These are phyloP conservation scores for Melanostoma mellinum DNA, from an alignment of 2,888 invertebrate genomes.

Conservation along the genomic window DNA sequence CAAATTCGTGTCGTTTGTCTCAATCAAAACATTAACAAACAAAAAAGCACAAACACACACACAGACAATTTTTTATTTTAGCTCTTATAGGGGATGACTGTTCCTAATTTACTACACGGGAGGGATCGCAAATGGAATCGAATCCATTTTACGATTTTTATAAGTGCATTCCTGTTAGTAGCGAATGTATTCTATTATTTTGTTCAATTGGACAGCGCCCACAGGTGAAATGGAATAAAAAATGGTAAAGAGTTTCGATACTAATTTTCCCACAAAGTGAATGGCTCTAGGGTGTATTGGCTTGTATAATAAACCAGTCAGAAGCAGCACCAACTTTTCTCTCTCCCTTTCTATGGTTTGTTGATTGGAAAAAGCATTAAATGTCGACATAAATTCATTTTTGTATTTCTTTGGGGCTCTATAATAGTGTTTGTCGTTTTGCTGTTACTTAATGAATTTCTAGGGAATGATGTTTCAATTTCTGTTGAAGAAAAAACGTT, in stretches of 20 bases:
- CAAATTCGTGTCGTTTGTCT: conserved; percentile 69
- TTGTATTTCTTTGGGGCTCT: conserved; percentile 2
- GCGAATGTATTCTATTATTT: conserved; percentile 66
- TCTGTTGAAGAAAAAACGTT: background rate
- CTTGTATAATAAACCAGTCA: conserved; percentile 28
- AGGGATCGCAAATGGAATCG: conserved; percentile 61
- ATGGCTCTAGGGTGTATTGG: conserved; percentile 48
- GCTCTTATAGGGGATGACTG: background rate
- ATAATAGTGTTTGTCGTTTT: conserved; percentile 6
- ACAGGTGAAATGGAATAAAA: conserved; percentile 73
- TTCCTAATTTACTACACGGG: conserved; percentile 64
- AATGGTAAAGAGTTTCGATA: conserved; percentile 52
- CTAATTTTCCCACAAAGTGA: conserved; percentile 68
- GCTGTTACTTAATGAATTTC: conserved; percentile 22
- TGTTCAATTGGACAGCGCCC: conserved; percentile 56
- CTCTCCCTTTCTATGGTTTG: conserved; percentile 8
- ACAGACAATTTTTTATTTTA: background rate
- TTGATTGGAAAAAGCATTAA: conserved; percentile 67
- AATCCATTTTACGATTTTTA: conserved; percentile 70
- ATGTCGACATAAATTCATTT: conserved; percentile 64
- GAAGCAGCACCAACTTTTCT: conserved; percentile 1
- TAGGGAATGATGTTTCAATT: background rate
- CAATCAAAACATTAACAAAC: conserved; percentile 63
- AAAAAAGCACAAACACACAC: background rate
- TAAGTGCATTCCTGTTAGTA: conserved; percentile 57